Conservation (phyloP, 2,113 vertebrate genomes). For the Sinosuthora webbiana region DNA sequence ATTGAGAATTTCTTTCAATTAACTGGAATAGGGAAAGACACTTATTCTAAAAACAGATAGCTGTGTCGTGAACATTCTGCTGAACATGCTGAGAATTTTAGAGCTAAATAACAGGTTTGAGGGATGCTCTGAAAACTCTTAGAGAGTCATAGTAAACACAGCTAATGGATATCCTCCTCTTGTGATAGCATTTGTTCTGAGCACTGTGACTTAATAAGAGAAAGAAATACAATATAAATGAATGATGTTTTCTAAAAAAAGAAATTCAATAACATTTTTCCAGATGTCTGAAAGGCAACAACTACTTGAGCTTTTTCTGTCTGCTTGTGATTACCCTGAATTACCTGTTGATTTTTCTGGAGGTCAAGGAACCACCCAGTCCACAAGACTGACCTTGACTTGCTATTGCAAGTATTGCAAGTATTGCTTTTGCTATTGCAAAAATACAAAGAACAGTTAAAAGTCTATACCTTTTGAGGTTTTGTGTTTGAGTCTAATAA, state of each 20-base stretch:
- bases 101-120: conserved; percentile 61
- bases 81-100: conserved; percentile 72
- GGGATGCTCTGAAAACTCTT: conserved; percentile 51
- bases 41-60: conserved; percentile 77
- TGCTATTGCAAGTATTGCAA: background rate
- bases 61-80: conserved; percentile 64
- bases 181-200: background rate
- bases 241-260: background rate
- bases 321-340: background rate
- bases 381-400: background rate
- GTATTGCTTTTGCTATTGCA: no score
- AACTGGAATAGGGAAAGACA: conserved; percentile 75
- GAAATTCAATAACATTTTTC: background rate
- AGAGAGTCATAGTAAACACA: background rate
- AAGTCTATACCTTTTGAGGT: background rate
- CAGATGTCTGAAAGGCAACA: background rate
- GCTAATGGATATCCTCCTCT: background rate
- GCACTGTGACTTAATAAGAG: background rate
- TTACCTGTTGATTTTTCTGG: background rate
- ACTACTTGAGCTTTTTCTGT: background rate
- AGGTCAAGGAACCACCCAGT: background rate
- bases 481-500: background rate
- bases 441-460: background rate
- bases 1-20: conserved; percentile 83
- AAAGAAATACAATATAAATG: background rate